A percentile compares a stretch with the other conserved stretches of the same genome.
These are phyloP conservation scores for Brachionichthys hirsutus DNA, from an alignment of 2,113 vertebrate genomes.

Conservation along the genomic window DNA sequence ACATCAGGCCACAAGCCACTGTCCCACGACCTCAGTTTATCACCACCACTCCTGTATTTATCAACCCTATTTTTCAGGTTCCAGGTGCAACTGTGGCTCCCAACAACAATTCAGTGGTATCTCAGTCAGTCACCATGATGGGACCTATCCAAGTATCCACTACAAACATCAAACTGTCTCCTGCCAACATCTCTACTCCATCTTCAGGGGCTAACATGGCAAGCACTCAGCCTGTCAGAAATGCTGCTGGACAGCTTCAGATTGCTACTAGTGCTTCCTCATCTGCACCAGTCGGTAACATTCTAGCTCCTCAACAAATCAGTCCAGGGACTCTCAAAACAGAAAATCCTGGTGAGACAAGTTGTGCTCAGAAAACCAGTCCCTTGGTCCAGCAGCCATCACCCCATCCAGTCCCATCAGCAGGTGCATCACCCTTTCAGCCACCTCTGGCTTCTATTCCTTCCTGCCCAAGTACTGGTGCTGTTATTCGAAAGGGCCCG, in stretches of 20 bases:
- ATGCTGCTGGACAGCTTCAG: slow-evolving; percentile 80
- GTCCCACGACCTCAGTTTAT: slow-evolving; percentile 85
- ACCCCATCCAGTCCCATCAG: slow-evolving; percentile 50
- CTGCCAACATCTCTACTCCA: slow-evolving; percentile 67
- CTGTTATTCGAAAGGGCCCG: slow-evolving; percentile 81
- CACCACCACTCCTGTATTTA: slow-evolving; percentile 88
- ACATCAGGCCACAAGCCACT: slow-evolving; percentile 75
- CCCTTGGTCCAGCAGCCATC: slow-evolving; percentile 73
- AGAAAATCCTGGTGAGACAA: slow-evolving; percentile 76
- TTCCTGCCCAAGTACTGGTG: slow-evolving; percentile 83
- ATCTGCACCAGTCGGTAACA: slow-evolving; percentile 60
- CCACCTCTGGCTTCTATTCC: slow-evolving; percentile 79
- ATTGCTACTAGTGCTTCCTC: slow-evolving; percentile 72
- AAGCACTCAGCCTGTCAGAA: slow-evolving; percentile 75
- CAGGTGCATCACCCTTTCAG: slow-evolving; percentile 75
- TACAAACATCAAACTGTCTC: slow-evolving; percentile 87
- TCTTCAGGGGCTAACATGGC: slow-evolving; percentile 66
- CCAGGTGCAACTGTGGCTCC: slow-evolving; percentile 66
- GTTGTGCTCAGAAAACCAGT: slow-evolving; percentile 57
- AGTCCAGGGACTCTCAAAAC: slow-evolving; percentile 65
- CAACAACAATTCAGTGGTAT: slow-evolving; percentile 81
- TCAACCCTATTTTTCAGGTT: slow-evolving; percentile 93
- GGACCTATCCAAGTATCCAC: slow-evolving; percentile 88
- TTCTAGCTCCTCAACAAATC: slow-evolving; percentile 54
- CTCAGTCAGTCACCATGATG: slow-evolving; percentile 88